These are phyloP conservation scores for Tethea ocularis DNA, from an alignment of 2,888 invertebrate species.

Conservation along the genomic window DNA sequence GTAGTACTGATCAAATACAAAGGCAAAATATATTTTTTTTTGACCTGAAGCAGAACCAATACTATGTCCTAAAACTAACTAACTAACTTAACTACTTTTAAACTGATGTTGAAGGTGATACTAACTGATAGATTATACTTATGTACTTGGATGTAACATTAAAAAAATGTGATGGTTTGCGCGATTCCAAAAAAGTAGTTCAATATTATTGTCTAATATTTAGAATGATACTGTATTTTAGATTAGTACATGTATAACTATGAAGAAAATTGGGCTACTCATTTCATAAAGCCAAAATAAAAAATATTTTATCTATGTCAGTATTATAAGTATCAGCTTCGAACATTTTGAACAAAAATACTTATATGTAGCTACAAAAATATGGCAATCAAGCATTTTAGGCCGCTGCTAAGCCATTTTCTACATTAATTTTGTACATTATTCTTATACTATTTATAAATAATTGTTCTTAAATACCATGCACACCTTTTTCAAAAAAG, in stretches of 20 bases:
- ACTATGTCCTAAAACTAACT: not conserved
- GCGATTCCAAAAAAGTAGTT: no score
- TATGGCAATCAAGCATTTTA: slow-evolving; percentile 66
- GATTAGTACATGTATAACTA: no score
- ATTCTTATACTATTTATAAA: slow-evolving; percentile 54
- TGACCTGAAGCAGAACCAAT: not conserved
- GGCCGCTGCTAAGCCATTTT: slow-evolving; percentile 38
- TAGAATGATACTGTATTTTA: no score
- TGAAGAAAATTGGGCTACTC: no score
- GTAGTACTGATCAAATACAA: slow-evolving; percentile 12
- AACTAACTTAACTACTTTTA: not conserved
- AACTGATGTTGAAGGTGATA: not conserved
- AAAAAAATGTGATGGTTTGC: no score
- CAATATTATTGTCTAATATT: no score
- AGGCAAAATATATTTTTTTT: not conserved
- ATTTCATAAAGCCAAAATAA: no score
- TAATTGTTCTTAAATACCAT: slow-evolving; percentile 32
- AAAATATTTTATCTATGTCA: not conserved
- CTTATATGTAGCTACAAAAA: slow-evolving; percentile 37
- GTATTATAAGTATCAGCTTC: not conserved
- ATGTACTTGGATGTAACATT: no score
- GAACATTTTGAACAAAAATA: not conserved
- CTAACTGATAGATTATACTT: not conserved
- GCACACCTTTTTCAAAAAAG: not conserved
- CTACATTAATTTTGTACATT: slow-evolving; percentile 51